Conservation (phyloP, 2,113 vertebrate genomes). For the Dasyprocta punctata region DNA sequence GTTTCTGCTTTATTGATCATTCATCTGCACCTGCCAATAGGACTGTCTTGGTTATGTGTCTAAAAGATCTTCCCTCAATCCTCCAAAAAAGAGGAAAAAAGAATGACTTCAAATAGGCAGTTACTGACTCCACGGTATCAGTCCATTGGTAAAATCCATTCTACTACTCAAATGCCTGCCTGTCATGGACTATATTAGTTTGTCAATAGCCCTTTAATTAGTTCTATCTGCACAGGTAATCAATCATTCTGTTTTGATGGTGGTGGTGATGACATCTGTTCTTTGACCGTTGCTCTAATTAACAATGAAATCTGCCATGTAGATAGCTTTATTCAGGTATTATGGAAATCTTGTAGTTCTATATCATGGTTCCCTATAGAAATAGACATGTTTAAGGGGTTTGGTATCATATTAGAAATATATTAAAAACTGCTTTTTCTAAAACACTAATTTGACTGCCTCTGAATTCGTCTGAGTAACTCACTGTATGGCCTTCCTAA, state of each 20-base stretch:
- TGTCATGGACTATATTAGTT: background rate
- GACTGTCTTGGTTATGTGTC: background rate
- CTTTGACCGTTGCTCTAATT: background rate
- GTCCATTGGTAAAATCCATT: background rate
- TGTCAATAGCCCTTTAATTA: constrained; percentile 49
- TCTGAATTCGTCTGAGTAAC: constrained; percentile 44
- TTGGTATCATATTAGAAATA: background rate
- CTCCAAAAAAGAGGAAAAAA: background rate
- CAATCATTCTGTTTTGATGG: background rate
- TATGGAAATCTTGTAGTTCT: background rate
- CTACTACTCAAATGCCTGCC: background rate
- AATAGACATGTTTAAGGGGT: background rate
- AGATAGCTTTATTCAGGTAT: background rate
- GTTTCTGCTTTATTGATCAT: background rate
- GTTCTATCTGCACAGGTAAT: background rate
- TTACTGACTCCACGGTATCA: constrained; percentile 17
- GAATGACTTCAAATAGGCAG: background rate
- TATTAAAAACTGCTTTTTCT: constrained; percentile 15
- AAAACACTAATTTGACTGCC: background rate
- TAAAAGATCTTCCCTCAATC: background rate
- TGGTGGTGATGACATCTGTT: background rate
- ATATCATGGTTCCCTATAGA: background rate
- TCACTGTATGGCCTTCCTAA: constrained; percentile 61
- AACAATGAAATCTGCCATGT: background rate
- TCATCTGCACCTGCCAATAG: background rate